Evolutionary conservation across 2,888 invertebrate species (phyloP), one percentile per base, ranked within the genome.

Genomic region (Sisyra nigra): DNA sequence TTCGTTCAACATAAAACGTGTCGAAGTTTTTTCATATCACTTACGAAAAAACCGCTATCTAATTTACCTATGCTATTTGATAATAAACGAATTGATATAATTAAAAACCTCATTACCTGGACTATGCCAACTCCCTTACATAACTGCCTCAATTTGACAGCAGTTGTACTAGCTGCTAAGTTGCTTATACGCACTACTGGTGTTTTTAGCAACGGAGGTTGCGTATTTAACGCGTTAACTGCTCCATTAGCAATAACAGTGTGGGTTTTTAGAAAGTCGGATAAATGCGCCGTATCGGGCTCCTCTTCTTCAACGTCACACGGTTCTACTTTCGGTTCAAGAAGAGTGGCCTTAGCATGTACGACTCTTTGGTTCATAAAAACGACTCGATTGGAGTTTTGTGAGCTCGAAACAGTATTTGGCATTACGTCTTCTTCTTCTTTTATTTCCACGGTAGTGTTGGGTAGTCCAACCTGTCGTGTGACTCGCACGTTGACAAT

Each of bases 81-180:
- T 8, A 6, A 35, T 5, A 11, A 35, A 35, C 14, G 13, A 33
- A 33, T 33, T 35, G n/a, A 15, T 35, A 13, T 35, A 35, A 15
- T 35, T 2, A 34, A 34, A 15, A 35, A 30, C 14, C 18, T 32
- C 44, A 57, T 59, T 57, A 68, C 68, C 67, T 68, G 64, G 44
- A 68, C 57, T 29, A 58, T 61, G 47, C 68, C 68, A 48, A 68
- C 63, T 47, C 63, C 62, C 50, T 63, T 61, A 52, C 67, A 66
- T 61, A 68, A 60, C 49, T 63, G 59, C 44, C 64, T 59, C 48
- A 69, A 59, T 52, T 65, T 65, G 30, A 58, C 52, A 51, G 66
- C 66, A 9, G 63, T 59, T 8, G 67, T 68, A 48, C 62, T 63
- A 11, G 66, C 62, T 29, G 68, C 63, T 47, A 69, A 54, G 54